phyloP scores from a whole-genome alignment of 1,140 invertebrate genomes.

The Trialeurodes vaporariorum region DNA sequence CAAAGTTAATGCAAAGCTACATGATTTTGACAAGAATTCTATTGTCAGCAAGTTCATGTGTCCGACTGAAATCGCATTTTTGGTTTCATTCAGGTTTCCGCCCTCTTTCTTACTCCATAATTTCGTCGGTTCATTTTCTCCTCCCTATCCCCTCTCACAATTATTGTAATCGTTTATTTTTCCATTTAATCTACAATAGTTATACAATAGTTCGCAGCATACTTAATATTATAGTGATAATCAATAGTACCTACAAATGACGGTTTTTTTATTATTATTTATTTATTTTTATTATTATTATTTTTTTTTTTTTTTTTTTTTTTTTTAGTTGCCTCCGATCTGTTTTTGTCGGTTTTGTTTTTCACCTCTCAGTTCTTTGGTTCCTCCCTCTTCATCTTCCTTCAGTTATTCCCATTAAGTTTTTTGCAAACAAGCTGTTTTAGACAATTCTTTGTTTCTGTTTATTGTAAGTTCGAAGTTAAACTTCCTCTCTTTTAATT shows the following conservation, averaged over 20 bases:
- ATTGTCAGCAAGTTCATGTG: no score
- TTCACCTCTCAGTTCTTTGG: neutral
- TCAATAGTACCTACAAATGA: neutral
- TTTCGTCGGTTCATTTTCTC: no score
- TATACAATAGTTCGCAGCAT: neutral
- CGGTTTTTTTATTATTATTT: neutral
- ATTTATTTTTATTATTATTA: neutral
- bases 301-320: neutral
- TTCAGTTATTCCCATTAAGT: no score
- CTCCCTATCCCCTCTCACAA: no score
- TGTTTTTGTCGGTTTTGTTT: neutral
- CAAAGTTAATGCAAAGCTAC: no score
- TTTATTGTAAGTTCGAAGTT: neutral
- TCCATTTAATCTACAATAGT: neutral
- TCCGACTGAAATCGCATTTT: no score
- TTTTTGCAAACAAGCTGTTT: neutral
- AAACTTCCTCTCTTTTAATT: no score
- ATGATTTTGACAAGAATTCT: no score
- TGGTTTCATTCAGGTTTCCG: no score
- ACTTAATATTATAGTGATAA: neutral
- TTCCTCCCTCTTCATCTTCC: neutral
- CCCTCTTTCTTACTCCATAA: no score
- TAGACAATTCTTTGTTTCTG: neutral
- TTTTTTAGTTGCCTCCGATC: no score
- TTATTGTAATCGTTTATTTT: no score